These are phyloP conservation scores for Podarcis cretensis DNA, from an alignment of 2,113 vertebrate genomes.

Conservation along the genomic window DNA sequence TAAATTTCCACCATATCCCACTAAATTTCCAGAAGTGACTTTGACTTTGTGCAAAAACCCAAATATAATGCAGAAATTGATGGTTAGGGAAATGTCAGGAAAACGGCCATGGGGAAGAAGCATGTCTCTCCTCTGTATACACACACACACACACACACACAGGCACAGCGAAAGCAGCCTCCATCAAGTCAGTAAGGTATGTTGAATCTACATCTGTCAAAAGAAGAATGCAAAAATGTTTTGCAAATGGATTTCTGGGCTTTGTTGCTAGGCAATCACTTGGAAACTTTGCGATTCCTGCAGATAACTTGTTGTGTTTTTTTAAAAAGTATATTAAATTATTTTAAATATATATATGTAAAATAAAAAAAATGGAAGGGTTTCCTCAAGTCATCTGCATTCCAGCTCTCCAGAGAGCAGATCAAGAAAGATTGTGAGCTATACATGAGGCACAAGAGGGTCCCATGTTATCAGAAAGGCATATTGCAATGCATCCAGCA, in stretches of 20 bases:
- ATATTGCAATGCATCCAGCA: neutral
- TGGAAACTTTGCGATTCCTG: slow-evolving; percentile 80
- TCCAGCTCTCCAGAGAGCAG: no score
- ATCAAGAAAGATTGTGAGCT: neutral
- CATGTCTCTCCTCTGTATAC: no score
- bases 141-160: no score
- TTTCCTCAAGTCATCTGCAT: neutral
- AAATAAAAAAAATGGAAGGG: slow-evolving; percentile 47
- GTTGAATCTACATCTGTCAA: neutral
- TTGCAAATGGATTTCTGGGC: slow-evolving; percentile 80
- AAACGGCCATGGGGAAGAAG: no score
- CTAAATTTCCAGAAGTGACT: no score
- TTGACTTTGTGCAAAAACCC: no score
- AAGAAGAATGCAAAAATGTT: slow-evolving; percentile 71
- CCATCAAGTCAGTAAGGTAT: slow-evolving; percentile 66
- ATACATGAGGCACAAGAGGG: neutral
- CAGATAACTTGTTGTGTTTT: slow-evolving; percentile 66
- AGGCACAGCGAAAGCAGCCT: slow-evolving; percentile 13
- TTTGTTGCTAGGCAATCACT: slow-evolving; percentile 84
- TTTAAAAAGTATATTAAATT: neutral
- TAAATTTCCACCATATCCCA: no score
- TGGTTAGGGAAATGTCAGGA: no score
- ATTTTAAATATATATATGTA: neutral
- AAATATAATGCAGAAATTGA: no score
- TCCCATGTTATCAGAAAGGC: neutral